phyloP scores from a whole-genome alignment of 2,888 invertebrate species.

The Meganola albula region DNA sequence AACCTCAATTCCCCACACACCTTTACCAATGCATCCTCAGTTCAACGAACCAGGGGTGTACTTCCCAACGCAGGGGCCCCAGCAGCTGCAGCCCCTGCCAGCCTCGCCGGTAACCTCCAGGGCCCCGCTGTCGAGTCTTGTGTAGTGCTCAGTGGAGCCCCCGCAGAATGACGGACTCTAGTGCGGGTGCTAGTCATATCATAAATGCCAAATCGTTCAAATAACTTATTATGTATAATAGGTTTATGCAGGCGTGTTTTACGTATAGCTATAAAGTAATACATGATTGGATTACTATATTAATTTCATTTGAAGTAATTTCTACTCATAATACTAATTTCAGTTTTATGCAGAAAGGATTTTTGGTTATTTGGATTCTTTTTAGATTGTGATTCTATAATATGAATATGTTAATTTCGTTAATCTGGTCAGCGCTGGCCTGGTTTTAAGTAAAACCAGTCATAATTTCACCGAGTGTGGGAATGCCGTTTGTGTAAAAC shows the following conservation, averaged over 20 bases:
- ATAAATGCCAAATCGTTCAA: slow-evolving; percentile 57
- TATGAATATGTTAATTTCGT: too few species aligned
- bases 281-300: too few species aligned
- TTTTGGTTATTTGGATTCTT: too few species aligned
- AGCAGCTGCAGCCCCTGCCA: slow-evolving; percentile 71
- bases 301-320: too few species aligned
- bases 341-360: too few species aligned
- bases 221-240: slow-evolving; percentile 32
- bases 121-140: slow-evolving; percentile 82
- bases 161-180: slow-evolving; percentile 42
- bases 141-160: slow-evolving; percentile 72
- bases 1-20: slow-evolving; percentile 76
- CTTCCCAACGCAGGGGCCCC: slow-evolving; percentile 63
- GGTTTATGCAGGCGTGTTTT: slow-evolving; percentile 23
- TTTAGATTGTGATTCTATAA: too few species aligned
- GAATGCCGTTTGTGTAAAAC: too few species aligned
- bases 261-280: too few species aligned
- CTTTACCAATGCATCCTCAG: slow-evolving; percentile 76
- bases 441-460: too few species aligned
- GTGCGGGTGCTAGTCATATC: slow-evolving; percentile 36
- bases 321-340: too few species aligned
- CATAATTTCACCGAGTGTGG: too few species aligned
- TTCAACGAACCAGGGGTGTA: slow-evolving; percentile 70
- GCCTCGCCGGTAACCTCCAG: slow-evolving; percentile 81
- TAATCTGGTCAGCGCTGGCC: too few species aligned